Conservation (phyloP, 2,888 invertebrate genomes). For the Matsumyia berberina region DNA sequence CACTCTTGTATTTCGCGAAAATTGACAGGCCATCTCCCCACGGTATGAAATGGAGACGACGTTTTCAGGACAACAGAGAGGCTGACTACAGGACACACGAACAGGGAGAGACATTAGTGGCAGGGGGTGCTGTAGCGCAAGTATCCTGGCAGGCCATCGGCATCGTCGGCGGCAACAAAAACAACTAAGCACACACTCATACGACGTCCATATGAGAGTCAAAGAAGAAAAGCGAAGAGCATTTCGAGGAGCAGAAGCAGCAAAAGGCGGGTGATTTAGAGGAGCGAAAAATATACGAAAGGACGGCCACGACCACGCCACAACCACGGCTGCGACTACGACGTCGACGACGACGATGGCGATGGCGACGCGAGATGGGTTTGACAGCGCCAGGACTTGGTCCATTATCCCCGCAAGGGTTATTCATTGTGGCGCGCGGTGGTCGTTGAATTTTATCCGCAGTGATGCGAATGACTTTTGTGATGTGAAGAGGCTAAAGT, state of each 20-base stretch:
- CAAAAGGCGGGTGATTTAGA: slow-evolving; percentile 67
- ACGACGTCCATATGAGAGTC: slow-evolving; percentile 52
- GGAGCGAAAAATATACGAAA: slow-evolving; percentile 68
- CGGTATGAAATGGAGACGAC: slow-evolving; percentile 72
- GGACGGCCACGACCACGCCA: slow-evolving; percentile 57
- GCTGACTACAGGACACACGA: slow-evolving; percentile 40
- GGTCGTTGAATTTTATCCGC: slow-evolving; percentile 76
- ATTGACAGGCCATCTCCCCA: slow-evolving; percentile 66
- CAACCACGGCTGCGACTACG: slow-evolving; percentile 17
- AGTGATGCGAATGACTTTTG: slow-evolving; percentile 76
- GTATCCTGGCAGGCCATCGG: slow-evolving; percentile 64
- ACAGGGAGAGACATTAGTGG: slow-evolving; percentile 6
- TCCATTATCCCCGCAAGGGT: slow-evolving; percentile 76
- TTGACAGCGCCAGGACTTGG: slow-evolving; percentile 73
- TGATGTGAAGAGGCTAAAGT: slow-evolving; percentile 76
- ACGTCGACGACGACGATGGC: slow-evolving; percentile 31
- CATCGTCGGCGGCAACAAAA: slow-evolving; percentile 57
- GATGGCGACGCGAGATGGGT: slow-evolving; percentile 72
- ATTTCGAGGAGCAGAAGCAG: slow-evolving; percentile 61
- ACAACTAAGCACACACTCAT: slow-evolving; percentile 50
- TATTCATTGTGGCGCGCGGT: slow-evolving; percentile 75
- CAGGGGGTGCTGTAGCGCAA: slow-evolving; percentile 20
- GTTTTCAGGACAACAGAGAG: slow-evolving; percentile 62
- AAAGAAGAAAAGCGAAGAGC: slow-evolving; percentile 74
- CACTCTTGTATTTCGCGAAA: slow-evolving; percentile 70